Conservation (phyloP, 2,888 invertebrate species). For the Mactromeris polynyma region DNA sequence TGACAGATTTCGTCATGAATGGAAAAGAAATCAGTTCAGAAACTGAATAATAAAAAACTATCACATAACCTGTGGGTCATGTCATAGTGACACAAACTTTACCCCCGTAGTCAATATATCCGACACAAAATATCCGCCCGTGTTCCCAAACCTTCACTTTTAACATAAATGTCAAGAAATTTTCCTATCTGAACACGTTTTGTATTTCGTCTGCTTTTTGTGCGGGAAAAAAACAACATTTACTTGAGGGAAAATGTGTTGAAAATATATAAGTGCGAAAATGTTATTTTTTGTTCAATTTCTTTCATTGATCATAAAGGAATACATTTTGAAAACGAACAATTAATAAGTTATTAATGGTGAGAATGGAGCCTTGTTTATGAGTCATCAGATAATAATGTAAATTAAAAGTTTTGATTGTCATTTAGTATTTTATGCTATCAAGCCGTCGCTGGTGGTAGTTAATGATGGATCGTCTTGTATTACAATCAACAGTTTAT, state of each 20-base stretch:
- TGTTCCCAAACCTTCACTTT: not conserved
- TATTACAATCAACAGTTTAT: not conserved
- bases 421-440: not conserved
- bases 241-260: not conserved
- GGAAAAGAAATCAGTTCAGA: not conserved
- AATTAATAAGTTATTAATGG: not conserved
- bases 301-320: not conserved
- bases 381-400: constrained; percentile 4
- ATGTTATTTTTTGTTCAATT: not conserved
- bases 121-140: not conserved
- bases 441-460: not conserved
- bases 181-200: constrained; percentile 1
- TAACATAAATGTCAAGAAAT: constrained; percentile 8
- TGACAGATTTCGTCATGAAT: not conserved
- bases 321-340: not conserved
- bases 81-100: not conserved
- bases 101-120: not conserved
- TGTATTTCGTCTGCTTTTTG: constrained; percentile 9
- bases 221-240: not conserved
- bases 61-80: not conserved
- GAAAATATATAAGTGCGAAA: not conserved
- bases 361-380: not conserved
- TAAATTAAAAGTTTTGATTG: constrained; percentile 5
- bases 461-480: not conserved
- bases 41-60: not conserved